Evolutionary conservation across 2,113 vertebrate species (phyloP), one percentile per base, ranked within the genome.

Genomic region (Conger conger): DNA sequence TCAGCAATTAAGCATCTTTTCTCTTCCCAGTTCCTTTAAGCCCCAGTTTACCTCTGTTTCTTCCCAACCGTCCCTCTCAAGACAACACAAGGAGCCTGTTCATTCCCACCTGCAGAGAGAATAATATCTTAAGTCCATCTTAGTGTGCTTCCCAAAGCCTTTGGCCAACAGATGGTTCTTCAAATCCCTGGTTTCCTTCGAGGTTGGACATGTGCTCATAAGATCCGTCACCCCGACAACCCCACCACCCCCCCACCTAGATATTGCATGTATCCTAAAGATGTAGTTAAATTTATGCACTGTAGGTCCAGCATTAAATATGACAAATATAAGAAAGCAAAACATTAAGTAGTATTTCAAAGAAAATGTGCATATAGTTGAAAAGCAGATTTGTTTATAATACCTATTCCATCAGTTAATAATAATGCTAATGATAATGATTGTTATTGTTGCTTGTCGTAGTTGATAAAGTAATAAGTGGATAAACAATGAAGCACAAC

Each of bases 121-220:
- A 94, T 93, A 94, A 95, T 94, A 94, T 93, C 92, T 92, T 94
- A 93, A 95, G 92, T 94, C 93, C 94, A 94, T 95, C 93, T 94
- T 94, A 94, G 92, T 90, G 91, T 91, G 92, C 91, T 93, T 92
- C 93, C 90, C 89, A 93, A 93, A 94, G 92, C 93, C 94, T 93
- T 94, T 94, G 93, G 89, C 90, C 92, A 95, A 94, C 95, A 95
- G 93, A 95, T 94, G 94, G 94, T 93, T 94, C 91, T 90, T 90
- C 91, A 94, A 94, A 94, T 94, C 93, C 91, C 84, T 76, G 76
- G 89, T 93, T 93, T 93, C 91, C 93, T 92, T 92, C 86, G 89
- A 91, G 93, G 87, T 86, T 87, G 90, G 91, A 93, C 92, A 94
- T 86, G 86, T 86, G 86, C 80, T 83, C 60, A 63, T 76, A 60